Base-by-base conservation (phyloP, 2,888 invertebrate genomes). In the Drosophila longiperda region DNA sequence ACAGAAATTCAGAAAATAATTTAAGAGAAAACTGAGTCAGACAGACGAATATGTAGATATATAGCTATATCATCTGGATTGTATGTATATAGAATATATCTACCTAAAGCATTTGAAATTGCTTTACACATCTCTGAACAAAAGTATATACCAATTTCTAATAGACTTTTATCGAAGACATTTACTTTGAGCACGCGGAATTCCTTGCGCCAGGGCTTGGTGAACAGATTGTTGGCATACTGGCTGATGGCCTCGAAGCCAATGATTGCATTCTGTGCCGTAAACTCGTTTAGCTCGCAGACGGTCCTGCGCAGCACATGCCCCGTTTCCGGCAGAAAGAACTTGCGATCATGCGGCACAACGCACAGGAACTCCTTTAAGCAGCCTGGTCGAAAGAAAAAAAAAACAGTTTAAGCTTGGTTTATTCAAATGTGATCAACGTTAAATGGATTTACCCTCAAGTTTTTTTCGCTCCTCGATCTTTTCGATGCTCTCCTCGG, bases 161-260 rank as follows among this genome's bases (percentile, higher is more conserved):
- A 45, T 8, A 8, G 15, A 8, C 45, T 23, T 45, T 23, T 26
- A 23, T 23, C 15, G 20, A 38, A 15, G 40, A 42, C 9, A n/a
- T 6, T 92, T 91, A 97, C 98, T 94, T 97, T 95, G 73, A 98
- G 95, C 73, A 95, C 95, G 83, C 95, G 95, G 92, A 97, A 98
- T 92, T 98, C 98, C 92, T 96, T 96, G 80, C 98, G 94, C 98
- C 98, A 98, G 6, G 98, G 97, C 91, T 98, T 97, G 17, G 96
- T 95, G 61, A 97, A 94, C 72, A 98, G 94, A 93, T 98, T 98
- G 66, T 96, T 96, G 3, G 98, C 98, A 92, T 98, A 98, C 78
- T 96, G 94, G 70, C 97, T 97, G 78, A 98, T 94, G 38, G 97
- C 96, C 84, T 96, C 96, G 95, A 97, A 98, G 17, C 97, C 98